Evolutionary conservation across 2,888 invertebrate species (phyloP).

Genomic region (Electrophaes corylata): DNA sequence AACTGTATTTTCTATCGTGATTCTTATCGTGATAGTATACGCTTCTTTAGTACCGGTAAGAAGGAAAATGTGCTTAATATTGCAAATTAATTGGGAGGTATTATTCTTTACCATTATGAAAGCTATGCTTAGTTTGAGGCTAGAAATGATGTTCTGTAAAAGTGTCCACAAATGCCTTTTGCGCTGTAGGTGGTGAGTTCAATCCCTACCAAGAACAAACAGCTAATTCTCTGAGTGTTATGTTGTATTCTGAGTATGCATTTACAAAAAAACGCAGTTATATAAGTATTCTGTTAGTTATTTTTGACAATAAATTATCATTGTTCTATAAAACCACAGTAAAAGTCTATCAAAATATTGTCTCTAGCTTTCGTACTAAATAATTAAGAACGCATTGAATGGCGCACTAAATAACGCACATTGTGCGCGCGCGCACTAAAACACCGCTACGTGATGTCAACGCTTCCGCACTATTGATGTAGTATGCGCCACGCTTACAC

Average conservation of each 20-base stretch:
- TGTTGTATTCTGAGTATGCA: no score
- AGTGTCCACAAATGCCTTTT: no score
- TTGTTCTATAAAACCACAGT: no score
- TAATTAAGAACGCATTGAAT: conserved; percentile 69
- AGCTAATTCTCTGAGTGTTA: no score
- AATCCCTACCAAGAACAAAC: no score
- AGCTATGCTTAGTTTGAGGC: no score
- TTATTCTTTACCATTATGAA: no score
- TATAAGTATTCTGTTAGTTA: no score
- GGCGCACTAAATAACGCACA: conserved; percentile 62
- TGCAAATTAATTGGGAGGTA: conserved; percentile 11
- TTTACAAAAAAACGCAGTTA: no score
- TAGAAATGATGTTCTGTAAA: no score
- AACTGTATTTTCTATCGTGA: conserved; percentile 64
- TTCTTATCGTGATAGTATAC: conserved; percentile 53
- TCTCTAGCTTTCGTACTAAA: conserved; percentile 43
- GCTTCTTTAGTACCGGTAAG: conserved; percentile 20
- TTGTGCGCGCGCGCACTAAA: conserved; percentile 49
- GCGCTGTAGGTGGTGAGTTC: no score
- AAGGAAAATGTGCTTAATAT: conserved; percentile 26
- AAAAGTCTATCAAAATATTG: not conserved
- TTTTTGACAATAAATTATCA: no score
- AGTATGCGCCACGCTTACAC: conserved; percentile 34
- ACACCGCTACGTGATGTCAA: conserved; percentile 46
- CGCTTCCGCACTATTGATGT: conserved; percentile 59